Evolutionary conservation across 1,140 invertebrate species (phyloP).

Genomic region (Formica selysi): DNA sequence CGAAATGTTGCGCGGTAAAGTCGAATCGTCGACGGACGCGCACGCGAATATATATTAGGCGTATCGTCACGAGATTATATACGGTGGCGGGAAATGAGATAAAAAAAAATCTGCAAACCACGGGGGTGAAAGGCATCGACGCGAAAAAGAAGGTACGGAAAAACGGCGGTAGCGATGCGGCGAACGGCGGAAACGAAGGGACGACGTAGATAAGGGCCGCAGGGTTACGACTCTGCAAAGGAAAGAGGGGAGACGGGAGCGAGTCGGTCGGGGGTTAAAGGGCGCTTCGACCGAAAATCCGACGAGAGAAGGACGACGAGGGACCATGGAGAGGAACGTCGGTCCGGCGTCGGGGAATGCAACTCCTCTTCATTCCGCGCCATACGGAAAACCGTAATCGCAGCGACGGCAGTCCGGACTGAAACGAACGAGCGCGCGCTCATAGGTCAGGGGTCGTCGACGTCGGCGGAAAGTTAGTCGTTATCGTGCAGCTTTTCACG

Average conservation of each 20-base stretch:
- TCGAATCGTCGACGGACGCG: slow-evolving; percentile 8
- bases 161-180: slow-evolving; percentile 49
- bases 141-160: slow-evolving; percentile 40
- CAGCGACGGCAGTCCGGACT: background rate
- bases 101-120: slow-evolving; percentile 42
- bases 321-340: slow-evolving; percentile 32
- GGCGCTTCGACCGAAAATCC: slow-evolving; percentile 16
- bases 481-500: slow-evolving; percentile 83
- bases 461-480: slow-evolving; percentile 79
- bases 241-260: slow-evolving; percentile 36
- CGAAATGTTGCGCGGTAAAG: background rate
- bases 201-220: slow-evolving; percentile 67
- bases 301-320: background rate
- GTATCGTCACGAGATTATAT: slow-evolving; percentile 52
- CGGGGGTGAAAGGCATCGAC: slow-evolving; percentile 17
- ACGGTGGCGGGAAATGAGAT: slow-evolving; percentile 58
- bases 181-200: slow-evolving; percentile 65
- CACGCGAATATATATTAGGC: background rate
- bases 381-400: slow-evolving; percentile 24
- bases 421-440: slow-evolving; percentile 25
- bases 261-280: slow-evolving; percentile 65
- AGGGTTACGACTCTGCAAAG: slow-evolving; percentile 63
- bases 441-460: slow-evolving; percentile 71
- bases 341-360: background rate
- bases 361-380: background rate